Conservation (phyloP, 1,140 invertebrate genomes). For the Lutraria rhynchaena region DNA sequence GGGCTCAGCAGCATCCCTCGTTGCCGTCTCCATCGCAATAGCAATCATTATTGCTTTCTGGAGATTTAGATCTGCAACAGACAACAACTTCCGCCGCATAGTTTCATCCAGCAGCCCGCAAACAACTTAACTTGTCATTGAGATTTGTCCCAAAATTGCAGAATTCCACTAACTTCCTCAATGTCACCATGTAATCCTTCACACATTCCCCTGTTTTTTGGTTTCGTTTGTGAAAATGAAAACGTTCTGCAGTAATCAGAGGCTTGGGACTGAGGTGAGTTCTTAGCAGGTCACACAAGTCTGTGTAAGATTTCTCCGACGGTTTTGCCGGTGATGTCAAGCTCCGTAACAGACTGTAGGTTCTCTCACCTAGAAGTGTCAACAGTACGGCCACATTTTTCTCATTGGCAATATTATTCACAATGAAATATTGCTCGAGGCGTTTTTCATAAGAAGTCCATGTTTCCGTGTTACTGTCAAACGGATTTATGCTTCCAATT, state of each 20-base stretch:
- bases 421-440: constrained; percentile 59
- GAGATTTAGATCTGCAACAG: constrained; percentile 39
- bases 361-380: constrained; percentile 50
- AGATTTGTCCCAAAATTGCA: constrained; percentile 60
- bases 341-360: constrained; percentile 50
- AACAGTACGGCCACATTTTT: constrained; percentile 48
- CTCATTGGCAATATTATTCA: constrained; percentile 41
- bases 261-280: constrained; percentile 53
- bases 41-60: constrained; percentile 56
- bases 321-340: constrained; percentile 39
- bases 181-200: constrained; percentile 19
- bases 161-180: constrained; percentile 51
- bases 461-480: constrained; percentile 41
- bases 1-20: no score
- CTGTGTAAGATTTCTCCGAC: background rate
- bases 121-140: constrained; percentile 58
- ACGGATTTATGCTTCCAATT: constrained; percentile 43
- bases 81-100: constrained; percentile 58
- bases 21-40: constrained; percentile 59
- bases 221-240: constrained; percentile 62
- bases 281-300: constrained; percentile 13
- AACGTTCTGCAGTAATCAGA: constrained; percentile 62
- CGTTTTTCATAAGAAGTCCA: constrained; percentile 60
- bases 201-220: constrained; percentile 39
- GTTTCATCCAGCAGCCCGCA: constrained; percentile 58